phyloP scores from a whole-genome alignment of 2,888 invertebrate genomes.

The Hypomecis atomaria region DNA sequence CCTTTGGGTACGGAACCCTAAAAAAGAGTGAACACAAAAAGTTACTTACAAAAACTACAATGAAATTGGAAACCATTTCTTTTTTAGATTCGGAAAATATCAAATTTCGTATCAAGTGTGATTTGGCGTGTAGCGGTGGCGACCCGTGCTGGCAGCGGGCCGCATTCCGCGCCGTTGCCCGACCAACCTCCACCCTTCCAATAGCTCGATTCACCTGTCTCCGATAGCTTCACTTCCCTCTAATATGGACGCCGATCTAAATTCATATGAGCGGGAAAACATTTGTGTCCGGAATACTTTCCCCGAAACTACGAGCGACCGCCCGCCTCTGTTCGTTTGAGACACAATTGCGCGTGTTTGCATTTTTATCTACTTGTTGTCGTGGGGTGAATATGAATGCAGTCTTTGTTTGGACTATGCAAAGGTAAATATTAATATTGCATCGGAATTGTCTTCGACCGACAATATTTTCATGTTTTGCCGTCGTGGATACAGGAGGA shows the following conservation, averaged over 20 bases:
- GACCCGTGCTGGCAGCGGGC: constrained; percentile 56
- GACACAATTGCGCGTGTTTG: constrained; percentile 81
- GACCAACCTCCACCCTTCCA: constrained; percentile 60
- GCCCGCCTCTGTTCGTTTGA: constrained; percentile 72
- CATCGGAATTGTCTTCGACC: constrained; percentile 61
- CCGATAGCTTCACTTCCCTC: constrained; percentile 70
- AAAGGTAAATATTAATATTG: constrained; percentile 76
- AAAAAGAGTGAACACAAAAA: too few relatives aligned
- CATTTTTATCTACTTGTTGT: constrained; percentile 83
- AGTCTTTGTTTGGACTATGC: constrained; percentile 73
- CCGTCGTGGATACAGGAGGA: constrained; percentile 36
- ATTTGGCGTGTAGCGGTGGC: constrained; percentile 46
- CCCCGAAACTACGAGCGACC: constrained; percentile 54
- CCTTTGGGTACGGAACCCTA: too few relatives aligned
- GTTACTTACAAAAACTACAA: too few relatives aligned
- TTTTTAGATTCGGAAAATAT: constrained; percentile 46
- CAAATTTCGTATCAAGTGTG: constrained; percentile 31
- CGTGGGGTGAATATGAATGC: constrained; percentile 80
- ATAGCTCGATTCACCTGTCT: constrained; percentile 73
- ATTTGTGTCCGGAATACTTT: constrained; percentile 76
- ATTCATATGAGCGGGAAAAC: constrained; percentile 80
- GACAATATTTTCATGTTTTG: constrained; percentile 56
- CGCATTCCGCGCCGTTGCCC: constrained; percentile 48
- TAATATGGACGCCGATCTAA: constrained; percentile 77
- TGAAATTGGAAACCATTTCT: too few relatives aligned